Evolutionary conservation across 2,888 invertebrate species (phyloP), one percentile per base, ranked within the genome.

Genomic region (Sthenelais limicola): DNA sequence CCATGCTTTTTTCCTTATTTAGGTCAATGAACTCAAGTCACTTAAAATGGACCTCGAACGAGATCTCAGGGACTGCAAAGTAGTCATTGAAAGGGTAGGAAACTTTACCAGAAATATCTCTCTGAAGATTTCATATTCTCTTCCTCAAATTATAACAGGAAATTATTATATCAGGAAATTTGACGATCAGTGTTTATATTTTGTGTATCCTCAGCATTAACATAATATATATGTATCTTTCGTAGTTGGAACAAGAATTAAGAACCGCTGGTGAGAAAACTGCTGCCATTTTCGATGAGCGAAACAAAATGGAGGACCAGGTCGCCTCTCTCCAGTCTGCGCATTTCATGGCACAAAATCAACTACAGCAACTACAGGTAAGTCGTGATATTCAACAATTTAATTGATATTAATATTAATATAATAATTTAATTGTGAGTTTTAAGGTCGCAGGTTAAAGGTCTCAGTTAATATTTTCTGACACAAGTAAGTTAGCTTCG

Each of bases 21-120:
- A 74, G 74, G 51, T 85, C 9, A 85, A 84, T 79, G 85, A 86
- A 72, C 76, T 86, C 54, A 84, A 84, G 75, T 83, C 85, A 32
- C 73, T 82, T 1, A 73, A 82, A 26, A 81, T 84, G 80, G 85
- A 86, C 71, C 75, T 85, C 56, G 85, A 86, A 66, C 80, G 80
- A 48, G 86, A 85, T 58, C 77, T 84, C 12, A 74, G 84, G 49
- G 85, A 85, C 71, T 77, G 81, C n/a, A 78, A 83, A 30, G 80
- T 82, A 15, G 80, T 85, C 12, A 80, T 82, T 26, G 85, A 85
- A 56, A 54, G 73, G 73, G 76, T 76, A 47, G 58, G 74, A 26
- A 12, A 28, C 28, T 9, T 43, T n/a, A n/a, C n/a, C n/a, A n/a
- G n/a, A n/a, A n/a, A n/a, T n/a, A n/a, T n/a, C n/a, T n/a, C n/a